Base-by-base conservation (phyloP, 2,113 vertebrate genomes). In the Oreochromis tanganicae region DNA sequence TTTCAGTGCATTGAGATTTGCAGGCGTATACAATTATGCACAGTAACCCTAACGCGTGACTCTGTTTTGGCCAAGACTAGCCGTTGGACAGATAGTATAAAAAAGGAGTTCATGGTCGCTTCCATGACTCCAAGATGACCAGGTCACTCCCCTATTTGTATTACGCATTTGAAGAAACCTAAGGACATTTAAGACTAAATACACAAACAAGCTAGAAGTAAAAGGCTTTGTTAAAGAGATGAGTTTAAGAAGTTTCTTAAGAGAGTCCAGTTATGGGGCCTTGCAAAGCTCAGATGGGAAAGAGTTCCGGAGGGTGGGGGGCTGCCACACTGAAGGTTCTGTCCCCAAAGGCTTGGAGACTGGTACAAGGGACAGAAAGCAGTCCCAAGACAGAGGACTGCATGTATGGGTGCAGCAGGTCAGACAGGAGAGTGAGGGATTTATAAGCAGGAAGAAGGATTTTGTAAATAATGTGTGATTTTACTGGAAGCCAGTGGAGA, bases 31-130 rank as follows among this genome's bases (percentile, higher is more conserved):
- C 7, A 43, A 10, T 73, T 27, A 46, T 73, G 66, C 21, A 27
- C 21, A 73, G 41, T 2, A 27, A 24, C 21, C 3, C 21, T 46
- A 75, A 29, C 4, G 0, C 1, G 0, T 7, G 38, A 27, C 38
- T 27, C 68, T 17, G 41, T 6, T 75, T 75, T 14, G n/a, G 66
- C 36, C 0, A 0, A 2, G 66, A 9, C 7, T 29, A 48, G 41
- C 24, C 9, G 3, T 75, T 11, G 0, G 8, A 48, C 41, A 71
- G 32, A 61, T 61, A 38, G 19, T 41, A 21, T 21, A 5, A 38
- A 9, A 66, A 68, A 19, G 21, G 68, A 46, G 38, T 10, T 46
- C 41, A 46, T 10, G 38, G 66, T 73, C 13, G 7, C 48, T 10
- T 48, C 41, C 14, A 29, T 48, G 41, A 75, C 68, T 48, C 8